These are phyloP conservation scores for Amaurobius ferox DNA, from an alignment of 2,888 invertebrate genomes.

Conservation along the genomic window DNA sequence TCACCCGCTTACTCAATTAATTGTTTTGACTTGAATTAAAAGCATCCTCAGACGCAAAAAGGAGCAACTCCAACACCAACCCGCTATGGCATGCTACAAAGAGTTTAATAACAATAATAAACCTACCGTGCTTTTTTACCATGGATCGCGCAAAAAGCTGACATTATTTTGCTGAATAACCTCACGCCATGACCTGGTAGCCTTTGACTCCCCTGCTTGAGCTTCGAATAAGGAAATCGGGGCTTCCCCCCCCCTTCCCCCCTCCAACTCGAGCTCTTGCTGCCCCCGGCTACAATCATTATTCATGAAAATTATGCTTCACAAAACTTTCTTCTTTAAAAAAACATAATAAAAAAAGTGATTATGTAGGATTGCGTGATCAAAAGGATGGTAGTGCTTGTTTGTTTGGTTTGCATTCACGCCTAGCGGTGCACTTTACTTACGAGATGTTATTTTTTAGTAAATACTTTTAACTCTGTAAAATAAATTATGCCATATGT, in stretches of 20 bases:
- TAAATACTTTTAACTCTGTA: no score
- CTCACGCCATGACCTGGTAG: conserved; percentile 68
- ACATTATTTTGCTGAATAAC: conserved; percentile 65
- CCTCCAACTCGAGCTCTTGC: neutral
- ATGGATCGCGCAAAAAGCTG: conserved; percentile 61
- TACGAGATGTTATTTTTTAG: neutral
- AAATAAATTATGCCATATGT: no score
- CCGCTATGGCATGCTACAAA: neutral
- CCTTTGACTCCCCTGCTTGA: conserved; percentile 62
- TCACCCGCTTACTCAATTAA: no score
- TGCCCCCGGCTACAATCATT: conserved; percentile 62
- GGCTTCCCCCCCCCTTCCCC: conserved; percentile 20
- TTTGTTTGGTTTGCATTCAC: neutral
- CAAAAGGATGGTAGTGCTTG: conserved; percentile 7
- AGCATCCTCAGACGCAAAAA: neutral
- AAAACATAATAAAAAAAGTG: neutral
- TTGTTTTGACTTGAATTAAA: no score
- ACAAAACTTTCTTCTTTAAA: conserved; percentile 58
- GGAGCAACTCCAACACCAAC: neutral
- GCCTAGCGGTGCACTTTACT: neutral
- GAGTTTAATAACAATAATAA: conserved; percentile 60
- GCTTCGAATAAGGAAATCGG: conserved; percentile 71
- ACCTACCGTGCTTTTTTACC: conserved; percentile 60
- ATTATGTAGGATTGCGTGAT: conserved; percentile 21
- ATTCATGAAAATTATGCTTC: conserved; percentile 70